phyloP scores from a whole-genome alignment of 2,797 vertebrate genomes.

The Takifugu rubripes region DNA sequence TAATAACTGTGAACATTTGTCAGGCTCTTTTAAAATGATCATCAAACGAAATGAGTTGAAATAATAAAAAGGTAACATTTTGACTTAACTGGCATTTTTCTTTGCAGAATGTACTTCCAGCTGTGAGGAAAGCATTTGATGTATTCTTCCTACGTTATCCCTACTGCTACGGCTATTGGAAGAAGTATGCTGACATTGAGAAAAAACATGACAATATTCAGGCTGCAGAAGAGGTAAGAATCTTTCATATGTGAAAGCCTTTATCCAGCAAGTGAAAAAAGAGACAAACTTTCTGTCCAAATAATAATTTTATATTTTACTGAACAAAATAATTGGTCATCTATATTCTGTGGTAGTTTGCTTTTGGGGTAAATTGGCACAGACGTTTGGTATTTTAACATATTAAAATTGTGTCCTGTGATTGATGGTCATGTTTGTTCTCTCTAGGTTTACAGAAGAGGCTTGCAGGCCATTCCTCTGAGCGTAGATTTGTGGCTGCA shows the following conservation, averaged over 20 bases:
- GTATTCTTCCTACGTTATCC: constrained; percentile 92
- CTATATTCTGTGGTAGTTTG: background rate
- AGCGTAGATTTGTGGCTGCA: constrained; percentile 99
- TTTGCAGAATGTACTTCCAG: constrained; percentile 83
- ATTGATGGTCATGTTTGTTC: background rate
- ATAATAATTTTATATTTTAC: background rate
- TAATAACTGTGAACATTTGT: background rate
- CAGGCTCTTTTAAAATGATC: background rate
- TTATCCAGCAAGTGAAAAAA: background rate
- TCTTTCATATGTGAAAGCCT: background rate
- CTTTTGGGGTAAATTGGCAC: background rate
- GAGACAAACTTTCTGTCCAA: background rate
- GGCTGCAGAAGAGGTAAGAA: constrained; percentile 93
- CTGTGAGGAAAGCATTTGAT: constrained; percentile 90
- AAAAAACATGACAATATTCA: constrained; percentile 88
- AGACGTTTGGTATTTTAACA: background rate
- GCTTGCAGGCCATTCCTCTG: constrained; percentile 96
- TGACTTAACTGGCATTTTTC: background rate
- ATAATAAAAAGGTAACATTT: background rate
- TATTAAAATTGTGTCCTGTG: background rate
- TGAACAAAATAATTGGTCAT: too few species aligned
- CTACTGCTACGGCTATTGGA: constrained; percentile 99
- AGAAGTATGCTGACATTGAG: constrained; percentile 97
- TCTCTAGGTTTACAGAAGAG: constrained; percentile 91
- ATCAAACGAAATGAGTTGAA: background rate